Base-by-base conservation (phyloP, 2,888 invertebrate genomes). In the Creontiades dilutus region DNA sequence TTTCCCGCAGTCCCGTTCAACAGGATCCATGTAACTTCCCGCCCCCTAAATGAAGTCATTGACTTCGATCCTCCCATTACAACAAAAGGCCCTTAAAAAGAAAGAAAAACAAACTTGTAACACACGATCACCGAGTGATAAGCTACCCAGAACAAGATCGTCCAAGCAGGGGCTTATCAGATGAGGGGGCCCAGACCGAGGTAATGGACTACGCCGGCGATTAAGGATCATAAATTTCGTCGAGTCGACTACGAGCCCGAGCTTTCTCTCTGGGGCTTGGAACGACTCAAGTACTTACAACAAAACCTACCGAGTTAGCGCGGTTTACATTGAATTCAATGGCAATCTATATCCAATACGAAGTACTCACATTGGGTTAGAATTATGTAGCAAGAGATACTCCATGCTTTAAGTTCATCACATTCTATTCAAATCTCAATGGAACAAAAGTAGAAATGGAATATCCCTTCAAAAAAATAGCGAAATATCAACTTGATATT, bases 111-210 rank as follows among this genome's bases (percentile, higher is more conserved):
- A 68, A 68, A 68, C 68, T 68, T 68, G 68, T 68, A 68, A 68
- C 68, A 68, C 68, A 23, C n/a, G 68, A 68, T 68, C 27, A 23
- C 19, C 68, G 19, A 68, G 68, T 68, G 68, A 68, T 68, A 68
- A 68, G 68, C 68, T 68, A 68, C 68, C 68, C 68, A 68, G 68
- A 68, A 68, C 68, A 68, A 68, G 68, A 68, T 68, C 68, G 68
- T 68, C 23, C 68, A 23, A 12, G 19, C 52, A 3, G 13, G 68
- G 68, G 19, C 68, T 68, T 68, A 68, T 68, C 68, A 68, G 68
- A 68, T 68, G 68, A 68, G 68, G 23, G 68, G 68, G 23, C 37
- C 61, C 68, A 27, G 68, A 23, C 68, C 68, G 68, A 68, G 68
- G 68, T 68, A 68, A 68, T 68, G 68, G 68, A 68, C 68, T 68